These are phyloP conservation scores for Myrmecophaga tridactyla DNA, from an alignment of 2,113 vertebrate genomes.

Conservation along the genomic window DNA sequence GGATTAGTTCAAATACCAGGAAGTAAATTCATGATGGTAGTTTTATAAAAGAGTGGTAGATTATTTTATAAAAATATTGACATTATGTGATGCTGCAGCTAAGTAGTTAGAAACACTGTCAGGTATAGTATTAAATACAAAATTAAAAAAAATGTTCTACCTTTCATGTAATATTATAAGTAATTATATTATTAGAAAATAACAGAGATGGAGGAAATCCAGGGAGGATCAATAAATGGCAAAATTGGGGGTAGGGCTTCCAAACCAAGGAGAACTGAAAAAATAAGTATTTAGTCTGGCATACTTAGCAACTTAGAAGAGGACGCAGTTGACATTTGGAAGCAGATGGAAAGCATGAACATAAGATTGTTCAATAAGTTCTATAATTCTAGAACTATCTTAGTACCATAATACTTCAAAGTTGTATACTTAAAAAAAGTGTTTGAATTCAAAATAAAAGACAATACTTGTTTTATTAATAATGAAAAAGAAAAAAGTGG, in stretches of 20 bases:
- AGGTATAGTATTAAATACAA: conserved; percentile 7
- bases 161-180: not conserved
- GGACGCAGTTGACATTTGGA: conserved; percentile 29
- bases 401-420: not conserved
- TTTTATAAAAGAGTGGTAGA: too few species aligned
- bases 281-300: not conserved
- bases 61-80: conserved; percentile 38
- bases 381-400: conserved; percentile 28
- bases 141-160: conserved; percentile 27
- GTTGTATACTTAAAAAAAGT: not conserved
- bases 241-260: not conserved
- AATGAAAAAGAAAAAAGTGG: not conserved
- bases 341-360: conserved; percentile 7
- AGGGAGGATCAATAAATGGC: not conserved
- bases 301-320: not conserved
- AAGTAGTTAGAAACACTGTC: conserved; percentile 7
- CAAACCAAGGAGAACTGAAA: conserved; percentile 24
- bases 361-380: conserved; percentile 30
- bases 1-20: conserved; percentile 24
- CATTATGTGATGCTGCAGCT: not conserved
- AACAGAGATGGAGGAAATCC: not conserved
- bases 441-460: conserved; percentile 26
- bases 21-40: conserved; percentile 29
- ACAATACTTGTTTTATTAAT: not conserved
- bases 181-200: conserved; percentile 33